These are phyloP conservation scores for Coendou prehensilis DNA, from an alignment of 2,797 vertebrate genomes.

Conservation along the genomic window DNA sequence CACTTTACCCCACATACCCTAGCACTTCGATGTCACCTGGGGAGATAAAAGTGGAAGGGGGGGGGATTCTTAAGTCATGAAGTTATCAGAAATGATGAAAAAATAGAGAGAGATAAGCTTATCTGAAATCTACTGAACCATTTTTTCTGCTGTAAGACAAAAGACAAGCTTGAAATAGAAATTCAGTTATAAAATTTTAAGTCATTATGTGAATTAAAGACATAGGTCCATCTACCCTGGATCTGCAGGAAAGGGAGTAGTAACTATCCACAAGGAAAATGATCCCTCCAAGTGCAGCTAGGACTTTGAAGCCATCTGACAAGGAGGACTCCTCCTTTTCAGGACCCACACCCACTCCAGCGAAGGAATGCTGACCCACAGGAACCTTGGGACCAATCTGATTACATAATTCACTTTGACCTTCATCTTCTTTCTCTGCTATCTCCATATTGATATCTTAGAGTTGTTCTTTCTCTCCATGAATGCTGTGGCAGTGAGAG, in stretches of 20 bases:
- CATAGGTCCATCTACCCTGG: not conserved
- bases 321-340: not conserved
- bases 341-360: not conserved
- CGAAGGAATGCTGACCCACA: not conserved
- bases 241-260: not conserved
- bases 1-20: not conserved
- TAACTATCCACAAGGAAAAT: not conserved
- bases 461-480: not conserved
- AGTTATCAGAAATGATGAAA: not conserved
- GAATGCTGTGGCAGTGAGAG: not conserved
- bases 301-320: not conserved
- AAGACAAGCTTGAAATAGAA: conserved; percentile 5
- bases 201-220: conserved; percentile 57
- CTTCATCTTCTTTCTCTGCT: not conserved
- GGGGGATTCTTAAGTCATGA: conserved; percentile 8
- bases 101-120: not conserved
- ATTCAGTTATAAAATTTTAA: not conserved
- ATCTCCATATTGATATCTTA: not conserved
- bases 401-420: not conserved
- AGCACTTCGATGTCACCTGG: not conserved
- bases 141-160: conserved; percentile 4
- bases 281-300: not conserved
- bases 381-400: not conserved
- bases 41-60: not conserved
- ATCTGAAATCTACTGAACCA: not conserved